These are phyloP conservation scores for Desmophyllum pertusum DNA, from an alignment of 92 coral and sea anemone genomes.

Conservation along the genomic window DNA sequence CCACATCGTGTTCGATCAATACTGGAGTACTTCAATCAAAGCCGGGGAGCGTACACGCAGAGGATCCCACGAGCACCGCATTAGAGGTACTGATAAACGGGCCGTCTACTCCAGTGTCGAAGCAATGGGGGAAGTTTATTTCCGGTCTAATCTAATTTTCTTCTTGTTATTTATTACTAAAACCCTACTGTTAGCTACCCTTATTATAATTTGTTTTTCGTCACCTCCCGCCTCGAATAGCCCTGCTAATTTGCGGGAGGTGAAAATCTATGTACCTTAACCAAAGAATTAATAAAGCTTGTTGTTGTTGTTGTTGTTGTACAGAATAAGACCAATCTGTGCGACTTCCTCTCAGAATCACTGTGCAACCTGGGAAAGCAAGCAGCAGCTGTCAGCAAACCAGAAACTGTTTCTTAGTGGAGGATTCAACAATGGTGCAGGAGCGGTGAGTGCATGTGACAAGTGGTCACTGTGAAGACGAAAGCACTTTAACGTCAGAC, in stretches of 20 bases:
- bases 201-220: too few relatives aligned
- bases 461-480: background rate
- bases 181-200: too few relatives aligned
- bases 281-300: too few relatives aligned
- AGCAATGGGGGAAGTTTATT: constrained; percentile 57
- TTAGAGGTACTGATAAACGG: constrained; percentile 42
- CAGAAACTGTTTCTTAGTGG: background rate
- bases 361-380: constrained; percentile 35
- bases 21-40: constrained; percentile 49
- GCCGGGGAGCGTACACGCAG: constrained; percentile 44
- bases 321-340: constrained; percentile 35
- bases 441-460: background rate
- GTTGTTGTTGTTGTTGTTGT: too few relatives aligned
- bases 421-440: background rate
- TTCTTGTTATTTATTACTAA: too few relatives aligned
- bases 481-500: constrained; percentile 22
- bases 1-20: constrained; percentile 52
- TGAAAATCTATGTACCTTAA: too few relatives aligned
- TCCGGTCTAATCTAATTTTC: too few relatives aligned
- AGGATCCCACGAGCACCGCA: constrained; percentile 29
- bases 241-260: too few relatives aligned
- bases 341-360: constrained; percentile 31
- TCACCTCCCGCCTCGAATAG: too few relatives aligned
- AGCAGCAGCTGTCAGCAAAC: constrained; percentile 9
- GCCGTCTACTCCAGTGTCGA: constrained; percentile 46